These are phyloP conservation scores for Melanostoma scalare DNA, from an alignment of 2,888 invertebrate genomes.

Conservation along the genomic window DNA sequence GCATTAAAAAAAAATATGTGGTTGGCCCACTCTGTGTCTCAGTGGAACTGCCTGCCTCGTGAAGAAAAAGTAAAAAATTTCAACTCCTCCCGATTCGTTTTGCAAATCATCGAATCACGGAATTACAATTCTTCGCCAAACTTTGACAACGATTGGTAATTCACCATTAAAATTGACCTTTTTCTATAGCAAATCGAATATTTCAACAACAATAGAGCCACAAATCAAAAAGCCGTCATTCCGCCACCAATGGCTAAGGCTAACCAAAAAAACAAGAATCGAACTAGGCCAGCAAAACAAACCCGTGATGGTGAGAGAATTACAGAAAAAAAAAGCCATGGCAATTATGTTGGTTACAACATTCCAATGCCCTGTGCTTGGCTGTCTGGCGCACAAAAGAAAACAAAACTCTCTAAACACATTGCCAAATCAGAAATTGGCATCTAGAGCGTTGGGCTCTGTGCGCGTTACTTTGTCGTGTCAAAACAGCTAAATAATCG, in stretches of 20 bases:
- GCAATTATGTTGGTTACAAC: constrained; percentile 66
- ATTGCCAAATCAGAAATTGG: constrained; percentile 68
- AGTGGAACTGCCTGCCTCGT: too few relatives aligned
- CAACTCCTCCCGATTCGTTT: constrained; percentile 3
- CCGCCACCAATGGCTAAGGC: constrained; percentile 25
- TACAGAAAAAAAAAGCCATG: constrained; percentile 33
- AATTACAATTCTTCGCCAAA: constrained; percentile 44
- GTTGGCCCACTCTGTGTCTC: too few relatives aligned
- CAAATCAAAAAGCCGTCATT: constrained; percentile 59
- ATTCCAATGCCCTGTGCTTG: constrained; percentile 43
- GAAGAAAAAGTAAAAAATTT: background rate
- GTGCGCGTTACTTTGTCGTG: background rate
- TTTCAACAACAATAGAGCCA: constrained; percentile 51
- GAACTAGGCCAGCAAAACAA: constrained; percentile 10
- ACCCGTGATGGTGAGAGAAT: constrained; percentile 1
- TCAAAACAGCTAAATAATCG: constrained; percentile 48
- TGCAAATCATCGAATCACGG: constrained; percentile 52
- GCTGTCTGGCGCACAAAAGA: constrained; percentile 22
- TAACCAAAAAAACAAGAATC: constrained; percentile 23
- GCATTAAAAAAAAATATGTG: too few relatives aligned
- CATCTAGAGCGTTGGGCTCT: constrained; percentile 49
- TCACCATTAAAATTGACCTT: constrained; percentile 64
- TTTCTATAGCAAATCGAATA: constrained; percentile 35
- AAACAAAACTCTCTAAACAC: constrained; percentile 44
- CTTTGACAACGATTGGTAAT: constrained; percentile 57